Percentiles rank a stretch among this genome's conserved stretches.
These are phyloP conservation scores for Phodopus roborovskii DNA, from an alignment of 2,113 vertebrate species.

Conservation along the genomic window DNA sequence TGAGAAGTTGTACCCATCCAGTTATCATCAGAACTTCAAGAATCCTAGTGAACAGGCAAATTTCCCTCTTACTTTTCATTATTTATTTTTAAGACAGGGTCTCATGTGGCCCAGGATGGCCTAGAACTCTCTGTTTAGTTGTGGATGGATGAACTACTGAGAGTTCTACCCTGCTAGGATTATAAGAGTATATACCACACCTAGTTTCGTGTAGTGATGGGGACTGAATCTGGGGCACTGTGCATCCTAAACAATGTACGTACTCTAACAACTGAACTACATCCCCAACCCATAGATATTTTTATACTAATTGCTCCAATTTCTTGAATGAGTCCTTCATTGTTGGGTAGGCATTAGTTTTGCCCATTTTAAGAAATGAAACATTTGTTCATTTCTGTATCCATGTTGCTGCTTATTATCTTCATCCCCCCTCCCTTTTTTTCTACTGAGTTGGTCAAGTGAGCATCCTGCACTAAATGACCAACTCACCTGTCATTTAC, in stretches of 20 bases:
- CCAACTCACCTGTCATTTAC: not conserved
- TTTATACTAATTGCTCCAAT: slow-evolving; percentile 6
- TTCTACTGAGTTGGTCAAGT: not conserved
- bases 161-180: not conserved
- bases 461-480: not conserved
- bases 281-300: not conserved
- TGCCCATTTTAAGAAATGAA: slow-evolving; percentile 8
- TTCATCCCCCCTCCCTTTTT: not conserved
- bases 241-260: not conserved
- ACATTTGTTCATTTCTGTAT: not conserved
- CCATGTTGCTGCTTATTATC: not conserved
- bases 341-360: slow-evolving; percentile 6
- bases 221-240: not conserved
- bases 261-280: not conserved
- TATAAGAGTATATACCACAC: not conserved
- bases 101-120: not conserved
- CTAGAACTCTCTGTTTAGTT: not conserved
- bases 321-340: not conserved
- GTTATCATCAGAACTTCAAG: not conserved
- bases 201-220: not conserved
- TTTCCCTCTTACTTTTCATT: not conserved
- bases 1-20: not conserved
- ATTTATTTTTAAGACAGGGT: not conserved
- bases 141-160: not conserved
- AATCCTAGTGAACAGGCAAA: not conserved